These are phyloP conservation scores for Itoplectis maculator DNA, from an alignment of 2,888 invertebrate species.

Conservation along the genomic window DNA sequence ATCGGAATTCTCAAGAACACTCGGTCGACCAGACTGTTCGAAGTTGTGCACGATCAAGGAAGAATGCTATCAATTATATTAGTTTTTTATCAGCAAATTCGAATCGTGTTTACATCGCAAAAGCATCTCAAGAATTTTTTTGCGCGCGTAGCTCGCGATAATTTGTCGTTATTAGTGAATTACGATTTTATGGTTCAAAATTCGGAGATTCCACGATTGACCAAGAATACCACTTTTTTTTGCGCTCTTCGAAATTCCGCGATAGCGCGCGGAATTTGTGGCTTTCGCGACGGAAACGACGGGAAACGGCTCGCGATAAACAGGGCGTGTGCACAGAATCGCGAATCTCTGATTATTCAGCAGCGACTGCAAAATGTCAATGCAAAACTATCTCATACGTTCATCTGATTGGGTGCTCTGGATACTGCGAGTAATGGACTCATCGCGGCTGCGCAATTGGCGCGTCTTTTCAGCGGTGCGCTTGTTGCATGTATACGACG, in stretches of 20 bases:
- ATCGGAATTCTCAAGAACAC: neutral
- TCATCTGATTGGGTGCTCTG: too few species aligned
- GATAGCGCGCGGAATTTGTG: neutral
- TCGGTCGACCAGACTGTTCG: neutral
- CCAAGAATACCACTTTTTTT: neutral
- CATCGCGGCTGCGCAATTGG: neutral
- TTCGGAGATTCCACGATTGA: constrained; percentile 16
- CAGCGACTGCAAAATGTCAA: neutral
- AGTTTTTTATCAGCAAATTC: neutral
- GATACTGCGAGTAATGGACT: constrained; percentile 30
- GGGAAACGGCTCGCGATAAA: neutral
- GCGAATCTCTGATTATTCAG: neutral
- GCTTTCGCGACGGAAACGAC: neutral
- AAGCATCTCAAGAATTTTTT: neutral
- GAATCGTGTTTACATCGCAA: neutral
- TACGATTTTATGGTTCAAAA: constrained; percentile 12
- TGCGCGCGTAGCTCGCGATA: too few species aligned
- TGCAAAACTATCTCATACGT: constrained; percentile 37
- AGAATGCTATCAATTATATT: neutral
- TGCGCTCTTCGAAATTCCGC: neutral
- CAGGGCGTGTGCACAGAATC: neutral
- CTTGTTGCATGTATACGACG: constrained; percentile 6
- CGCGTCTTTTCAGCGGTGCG: constrained; percentile 8
- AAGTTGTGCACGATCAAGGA: neutral
- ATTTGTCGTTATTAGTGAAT: neutral